Conservation (phyloP, 2,113 vertebrate species). For the Rhea americana region DNA sequence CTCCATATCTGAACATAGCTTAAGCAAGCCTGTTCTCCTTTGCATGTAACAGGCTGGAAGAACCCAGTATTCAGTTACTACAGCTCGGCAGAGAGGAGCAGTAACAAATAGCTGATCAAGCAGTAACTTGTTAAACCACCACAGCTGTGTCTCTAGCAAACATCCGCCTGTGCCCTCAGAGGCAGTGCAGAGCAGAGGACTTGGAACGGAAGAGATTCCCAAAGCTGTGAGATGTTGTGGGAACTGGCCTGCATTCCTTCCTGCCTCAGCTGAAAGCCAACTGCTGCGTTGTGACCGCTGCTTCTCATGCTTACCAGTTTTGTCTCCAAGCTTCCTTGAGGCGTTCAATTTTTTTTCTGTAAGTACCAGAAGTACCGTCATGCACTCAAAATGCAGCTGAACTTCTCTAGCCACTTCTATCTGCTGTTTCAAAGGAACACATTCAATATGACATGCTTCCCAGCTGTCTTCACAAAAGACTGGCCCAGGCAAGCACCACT, state of each 20-base stretch:
- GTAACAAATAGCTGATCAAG: conserved; percentile 66
- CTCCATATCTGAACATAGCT: neutral
- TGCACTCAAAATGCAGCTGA: neutral
- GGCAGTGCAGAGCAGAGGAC: neutral
- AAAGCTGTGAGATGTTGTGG: conserved; percentile 29
- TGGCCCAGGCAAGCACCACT: conserved; percentile 41
- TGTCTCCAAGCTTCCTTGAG: neutral
- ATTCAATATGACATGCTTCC: neutral
- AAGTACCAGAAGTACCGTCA: neutral
- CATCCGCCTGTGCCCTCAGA: conserved; percentile 31
- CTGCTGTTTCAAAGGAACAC: neutral
- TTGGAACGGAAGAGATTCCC: conserved; percentile 28
- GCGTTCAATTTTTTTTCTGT: neutral
- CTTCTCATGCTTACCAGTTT: neutral
- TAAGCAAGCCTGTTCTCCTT: neutral
- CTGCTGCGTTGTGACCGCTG: neutral
- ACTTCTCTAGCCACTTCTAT: neutral
- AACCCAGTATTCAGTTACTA: neutral
- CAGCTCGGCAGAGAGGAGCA: conserved; percentile 3
- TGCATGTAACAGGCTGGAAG: neutral
- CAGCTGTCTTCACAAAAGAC: conserved; percentile 46
- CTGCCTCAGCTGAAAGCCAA: conserved; percentile 25
- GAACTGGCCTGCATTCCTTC: conserved; percentile 18
- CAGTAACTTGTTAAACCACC: conserved; percentile 64
- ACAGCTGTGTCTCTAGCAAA: conserved; percentile 65